phyloP scores from a whole-genome alignment of 2,113 vertebrate genomes.

The Chloropsis hardwickii region DNA sequence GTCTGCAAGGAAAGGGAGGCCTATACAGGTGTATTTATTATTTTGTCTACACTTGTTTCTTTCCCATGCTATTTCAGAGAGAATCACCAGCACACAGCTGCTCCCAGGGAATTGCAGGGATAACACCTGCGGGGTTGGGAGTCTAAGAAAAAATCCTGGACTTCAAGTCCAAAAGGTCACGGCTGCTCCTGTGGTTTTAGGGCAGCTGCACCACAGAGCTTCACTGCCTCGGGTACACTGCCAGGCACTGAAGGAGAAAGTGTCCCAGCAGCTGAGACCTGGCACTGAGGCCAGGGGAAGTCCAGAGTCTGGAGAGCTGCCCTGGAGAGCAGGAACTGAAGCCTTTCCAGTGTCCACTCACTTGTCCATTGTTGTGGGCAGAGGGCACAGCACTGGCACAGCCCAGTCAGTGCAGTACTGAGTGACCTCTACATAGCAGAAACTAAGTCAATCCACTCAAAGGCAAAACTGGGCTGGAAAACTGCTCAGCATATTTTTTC shows the following conservation, averaged over 20 bases:
- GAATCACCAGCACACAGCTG: neutral
- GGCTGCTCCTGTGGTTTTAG: neutral
- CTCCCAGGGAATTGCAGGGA: neutral
- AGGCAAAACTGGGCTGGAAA: neutral
- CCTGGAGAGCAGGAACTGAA: neutral
- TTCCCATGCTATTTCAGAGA: neutral
- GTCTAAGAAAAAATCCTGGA: neutral
- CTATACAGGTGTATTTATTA: slow-evolving; percentile 48
- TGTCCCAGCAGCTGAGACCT: neutral
- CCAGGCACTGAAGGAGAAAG: neutral
- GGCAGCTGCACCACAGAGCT: neutral
- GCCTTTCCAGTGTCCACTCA: neutral
- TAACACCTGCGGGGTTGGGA: fast-evolving
- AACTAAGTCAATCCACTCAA: neutral
- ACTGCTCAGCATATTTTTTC: neutral
- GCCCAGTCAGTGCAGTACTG: fast-evolving
- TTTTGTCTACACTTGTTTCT: slow-evolving; percentile 30
- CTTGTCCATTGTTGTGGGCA: fast-evolving
- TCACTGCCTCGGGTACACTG: fast-evolving
- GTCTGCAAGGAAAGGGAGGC: neutral
- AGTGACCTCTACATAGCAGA: neutral
- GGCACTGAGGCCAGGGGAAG: neutral
- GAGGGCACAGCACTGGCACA: neutral
- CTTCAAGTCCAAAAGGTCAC: neutral
- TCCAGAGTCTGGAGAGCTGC: neutral